phyloP scores from a whole-genome alignment of 64 coral and sea anemone genomes.

The Porites australiensis region DNA sequence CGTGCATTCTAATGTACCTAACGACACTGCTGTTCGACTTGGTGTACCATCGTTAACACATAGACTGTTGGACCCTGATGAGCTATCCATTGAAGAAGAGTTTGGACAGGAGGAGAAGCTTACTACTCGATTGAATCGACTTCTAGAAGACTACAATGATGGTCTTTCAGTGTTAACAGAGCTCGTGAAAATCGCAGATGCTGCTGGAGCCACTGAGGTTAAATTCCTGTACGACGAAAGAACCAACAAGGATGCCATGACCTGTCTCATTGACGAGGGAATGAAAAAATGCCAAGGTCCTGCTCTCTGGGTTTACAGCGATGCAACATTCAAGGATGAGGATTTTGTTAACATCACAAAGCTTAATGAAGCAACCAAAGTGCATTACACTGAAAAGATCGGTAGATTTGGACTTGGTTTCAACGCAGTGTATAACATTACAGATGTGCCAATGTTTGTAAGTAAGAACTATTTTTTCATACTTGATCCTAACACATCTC shows the following conservation, averaged over 20 bases:
- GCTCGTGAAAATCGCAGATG: conserved; percentile 94
- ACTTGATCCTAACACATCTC: too few relatives aligned
- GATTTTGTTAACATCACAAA: conserved; percentile 69
- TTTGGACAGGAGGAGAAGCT: conserved; percentile 40
- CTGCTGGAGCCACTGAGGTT: conserved; percentile 86
- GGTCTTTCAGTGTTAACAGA: conserved; percentile 85
- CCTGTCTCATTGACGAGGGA: conserved; percentile 69
- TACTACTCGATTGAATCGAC: conserved; percentile 62
- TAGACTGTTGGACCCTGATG: conserved; percentile 67
- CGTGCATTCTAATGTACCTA: conserved; percentile 82
- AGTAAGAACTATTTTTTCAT: too few relatives aligned
- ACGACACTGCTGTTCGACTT: conserved; percentile 58
- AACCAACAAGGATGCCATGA: conserved; percentile 35
- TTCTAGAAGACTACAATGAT: conserved; percentile 89
- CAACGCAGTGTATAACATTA: conserved; percentile 89
- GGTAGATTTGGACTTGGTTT: conserved; percentile 68
- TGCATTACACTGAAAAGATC: conserved; percentile 47
- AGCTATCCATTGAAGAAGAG: conserved; percentile 73
- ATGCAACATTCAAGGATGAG: conserved; percentile 53
- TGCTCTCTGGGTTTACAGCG: conserved; percentile 90
- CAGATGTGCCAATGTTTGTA: background rate
- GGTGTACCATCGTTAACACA: conserved; percentile 79
- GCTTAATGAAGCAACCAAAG: conserved; percentile 86
- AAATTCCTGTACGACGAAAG: conserved; percentile 67
- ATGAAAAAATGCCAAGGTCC: conserved; percentile 25